A percentile compares a stretch with the other conserved stretches of the same genome.
These are phyloP conservation scores for Rostratula benghalensis DNA, from an alignment of 2,113 vertebrate species.

Conservation along the genomic window DNA sequence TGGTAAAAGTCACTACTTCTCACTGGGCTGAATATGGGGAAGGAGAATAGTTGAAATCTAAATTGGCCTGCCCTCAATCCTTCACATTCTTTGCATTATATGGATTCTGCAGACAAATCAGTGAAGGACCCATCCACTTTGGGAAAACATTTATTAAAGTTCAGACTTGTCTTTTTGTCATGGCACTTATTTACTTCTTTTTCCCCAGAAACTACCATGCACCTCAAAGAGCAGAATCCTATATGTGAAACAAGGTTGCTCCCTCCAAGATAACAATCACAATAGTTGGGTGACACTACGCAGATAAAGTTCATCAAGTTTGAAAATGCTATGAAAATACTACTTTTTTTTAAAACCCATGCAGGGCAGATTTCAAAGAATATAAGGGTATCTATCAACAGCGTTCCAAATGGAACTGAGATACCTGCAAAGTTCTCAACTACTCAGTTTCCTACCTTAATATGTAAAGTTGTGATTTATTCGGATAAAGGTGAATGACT, in stretches of 20 bases:
- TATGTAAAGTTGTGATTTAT: slow-evolving; percentile 71
- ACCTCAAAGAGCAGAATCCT: neutral
- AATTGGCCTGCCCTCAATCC: neutral
- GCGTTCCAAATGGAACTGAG: neutral
- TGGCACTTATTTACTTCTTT: neutral
- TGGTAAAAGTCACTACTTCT: neutral
- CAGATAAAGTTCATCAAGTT: neutral
- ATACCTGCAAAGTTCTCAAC: neutral
- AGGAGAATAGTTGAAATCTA: neutral
- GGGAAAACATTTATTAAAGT: neutral
- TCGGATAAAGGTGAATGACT: slow-evolving; percentile 79
- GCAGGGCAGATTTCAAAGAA: neutral
- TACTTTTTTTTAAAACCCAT: neutral
- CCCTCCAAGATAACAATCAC: neutral
- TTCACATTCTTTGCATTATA: neutral
- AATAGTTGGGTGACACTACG: neutral
- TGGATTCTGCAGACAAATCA: neutral
- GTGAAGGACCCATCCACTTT: neutral
- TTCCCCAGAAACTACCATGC: neutral
- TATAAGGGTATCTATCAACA: neutral
- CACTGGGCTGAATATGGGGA: neutral
- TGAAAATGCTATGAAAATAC: neutral
- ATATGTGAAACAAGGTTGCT: neutral
- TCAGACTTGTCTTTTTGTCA: neutral
- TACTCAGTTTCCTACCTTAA: slow-evolving; percentile 69